Percentiles rank a stretch among this genome's conserved stretches.
phyloP scores from a whole-genome alignment of 2,113 vertebrate genomes.

The Eulemur macaco region DNA sequence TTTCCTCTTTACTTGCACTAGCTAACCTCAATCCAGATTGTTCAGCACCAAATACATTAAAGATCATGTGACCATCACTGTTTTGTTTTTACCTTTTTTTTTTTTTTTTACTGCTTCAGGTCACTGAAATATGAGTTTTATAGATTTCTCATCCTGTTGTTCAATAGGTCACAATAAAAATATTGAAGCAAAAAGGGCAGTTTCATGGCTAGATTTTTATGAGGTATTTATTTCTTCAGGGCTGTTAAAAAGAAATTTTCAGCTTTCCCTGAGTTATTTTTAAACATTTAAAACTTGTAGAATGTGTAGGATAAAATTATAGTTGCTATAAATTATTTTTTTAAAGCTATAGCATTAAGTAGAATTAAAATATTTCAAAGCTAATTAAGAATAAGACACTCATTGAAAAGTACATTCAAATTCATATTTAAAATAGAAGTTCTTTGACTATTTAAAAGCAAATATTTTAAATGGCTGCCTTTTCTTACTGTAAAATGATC shows the following conservation, averaged over 20 bases:
- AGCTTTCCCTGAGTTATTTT: not conserved
- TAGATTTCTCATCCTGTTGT: conserved; percentile 28
- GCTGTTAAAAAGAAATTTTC: conserved; percentile 13
- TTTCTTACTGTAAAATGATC: not conserved
- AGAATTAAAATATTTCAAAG: conserved; percentile 1
- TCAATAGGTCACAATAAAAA: conserved; percentile 46
- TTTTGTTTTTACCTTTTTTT: not conserved
- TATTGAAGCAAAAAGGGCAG: conserved; percentile 25
- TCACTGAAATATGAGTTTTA: conserved; percentile 33
- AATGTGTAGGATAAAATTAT: not conserved
- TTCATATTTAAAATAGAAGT: not conserved
- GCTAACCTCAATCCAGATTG: not conserved
- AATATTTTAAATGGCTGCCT: not conserved
- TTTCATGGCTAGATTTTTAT: conserved; percentile 38
- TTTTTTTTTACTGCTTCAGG: not conserved
- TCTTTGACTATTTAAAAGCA: conserved; percentile 21
- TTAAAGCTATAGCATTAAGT: not conserved
- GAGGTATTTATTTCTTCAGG: conserved; percentile 52
- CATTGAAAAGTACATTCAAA: conserved; percentile 1
- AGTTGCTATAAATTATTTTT: not conserved
- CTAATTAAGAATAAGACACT: not conserved
- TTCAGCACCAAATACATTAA: conserved; percentile 9
- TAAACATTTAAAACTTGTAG: not conserved
- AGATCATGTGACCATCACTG: not conserved
- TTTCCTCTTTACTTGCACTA: not conserved